Base-by-base conservation (phyloP, 1,140 invertebrate species). In the Capitella teleta region DNA sequence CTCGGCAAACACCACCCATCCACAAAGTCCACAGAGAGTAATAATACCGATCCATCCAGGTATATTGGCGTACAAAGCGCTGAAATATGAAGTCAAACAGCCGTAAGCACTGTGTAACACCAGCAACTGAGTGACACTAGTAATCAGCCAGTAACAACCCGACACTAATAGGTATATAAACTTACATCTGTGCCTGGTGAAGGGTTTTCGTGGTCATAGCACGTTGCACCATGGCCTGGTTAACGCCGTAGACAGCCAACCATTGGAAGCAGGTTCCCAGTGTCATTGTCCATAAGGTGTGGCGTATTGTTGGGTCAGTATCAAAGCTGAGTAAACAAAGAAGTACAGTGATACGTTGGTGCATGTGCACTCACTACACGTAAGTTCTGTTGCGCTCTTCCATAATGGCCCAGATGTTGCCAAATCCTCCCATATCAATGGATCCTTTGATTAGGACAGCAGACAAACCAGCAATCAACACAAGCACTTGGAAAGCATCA, bases 221-320 rank as follows among this genome's bases (percentile, higher is more conserved):
- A 61, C 93, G 85, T 66, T 96, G 91, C 8, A 95, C 83, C 34
- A 90, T 89, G 0, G 90, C 84, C 67, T 96, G 91, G 71, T 94
- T 95, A 21, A 87, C 84, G 55, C 86, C 90, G 64, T 90, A 93
- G 63, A 94, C 80, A 1, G 87, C 85, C 2, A 89, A 76, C 84
- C 90, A 95, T 37, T 88, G 92, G 57, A 94, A 85, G 30, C 85
- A 83, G 0, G 87, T 88, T n/a, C 90, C 90, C 54, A 96, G 76
- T 1, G 84, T 78, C n/a, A 94, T 79, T 2, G 86, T 83, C 80
- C 88, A 96, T 57, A 91, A 84, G n/a, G 85, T 88, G 61, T 94
- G 88, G 16, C 89, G 77, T 0, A 82, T 79, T 0, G 82, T 83
- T 1, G 85, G 87, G 66, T 81, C 79, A 0, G 81, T 71, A 66